Conservation (phyloP, 2,888 invertebrate genomes). For the Sarcophaga variegata region DNA sequence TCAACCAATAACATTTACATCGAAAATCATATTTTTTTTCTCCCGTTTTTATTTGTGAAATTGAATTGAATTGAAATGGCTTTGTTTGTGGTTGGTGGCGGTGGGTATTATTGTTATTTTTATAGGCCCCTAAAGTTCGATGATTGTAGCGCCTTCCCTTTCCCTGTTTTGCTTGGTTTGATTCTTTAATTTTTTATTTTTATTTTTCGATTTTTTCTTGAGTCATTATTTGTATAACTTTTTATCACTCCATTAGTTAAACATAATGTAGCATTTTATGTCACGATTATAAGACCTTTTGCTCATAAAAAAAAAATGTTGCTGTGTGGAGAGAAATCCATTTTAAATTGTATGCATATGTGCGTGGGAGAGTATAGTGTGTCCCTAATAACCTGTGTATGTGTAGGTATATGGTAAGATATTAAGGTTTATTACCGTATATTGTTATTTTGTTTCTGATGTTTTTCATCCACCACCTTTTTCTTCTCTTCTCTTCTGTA, state of each 20-base stretch:
- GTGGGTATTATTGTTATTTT: conserved; percentile 53
- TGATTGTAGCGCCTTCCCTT: neutral
- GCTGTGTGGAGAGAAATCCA: neutral
- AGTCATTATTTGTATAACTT: conserved; percentile 40
- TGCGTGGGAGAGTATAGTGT: neutral
- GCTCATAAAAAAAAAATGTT: neutral
- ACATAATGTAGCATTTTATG: conserved; percentile 46
- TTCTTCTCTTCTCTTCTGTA: neutral
- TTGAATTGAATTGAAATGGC: neutral
- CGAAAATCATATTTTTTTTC: neutral
- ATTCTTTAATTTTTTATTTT: conserved; percentile 8
- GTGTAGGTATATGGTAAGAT: neutral
- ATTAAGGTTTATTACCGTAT: neutral
- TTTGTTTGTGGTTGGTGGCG: neutral
- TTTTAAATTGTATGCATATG: neutral
- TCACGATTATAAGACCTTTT: neutral
- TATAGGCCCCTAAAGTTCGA: conserved; percentile 25
- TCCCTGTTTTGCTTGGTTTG: neutral
- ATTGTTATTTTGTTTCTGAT: neutral
- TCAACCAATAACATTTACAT: conserved; percentile 35
- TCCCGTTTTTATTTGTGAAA: neutral
- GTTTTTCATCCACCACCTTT: neutral
- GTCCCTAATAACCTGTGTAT: too few relatives aligned
- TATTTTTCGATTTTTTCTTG: neutral
- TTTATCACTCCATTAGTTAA: conserved; percentile 66